Base-by-base conservation (phyloP, 1,140 invertebrate genomes). In the Manduca sexta region DNA sequence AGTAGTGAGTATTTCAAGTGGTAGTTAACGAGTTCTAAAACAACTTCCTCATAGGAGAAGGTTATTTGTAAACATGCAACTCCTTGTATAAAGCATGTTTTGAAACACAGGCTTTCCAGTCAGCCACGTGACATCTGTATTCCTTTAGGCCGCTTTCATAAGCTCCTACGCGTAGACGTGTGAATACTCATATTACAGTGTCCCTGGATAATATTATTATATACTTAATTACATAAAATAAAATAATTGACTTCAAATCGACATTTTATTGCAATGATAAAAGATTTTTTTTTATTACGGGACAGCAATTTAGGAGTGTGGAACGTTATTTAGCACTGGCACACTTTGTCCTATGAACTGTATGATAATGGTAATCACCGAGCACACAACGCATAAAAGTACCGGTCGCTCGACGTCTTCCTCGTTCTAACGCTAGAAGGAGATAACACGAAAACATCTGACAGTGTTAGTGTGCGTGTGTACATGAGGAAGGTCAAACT, bases 381-480 rank as follows among this genome's bases (percentile, higher is more conserved):
- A 43, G 31, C 50, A 56, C 49, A 56, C 44, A 49, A 48, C 18
- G 26, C 41, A 43, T 14, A 46, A 51, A 54, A 43, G 40, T 54
- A 53, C 51, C 52, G 52, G 59, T 55, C 55, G 55, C 35, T 38
- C 13, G 5, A 8, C 35, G 8, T 5, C 13, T 12, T 73, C 70
- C 69, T 77, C 65, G 45, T 67, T 57, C 48, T 66, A 66, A 49
- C 46, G 64, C 53, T 67, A 76, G 82, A 87, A 74, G 51, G 76
- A 83, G 85, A 87, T 70, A 69, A 69, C 73, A 79, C 64, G 72
- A 85, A 85, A 87, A 87, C 83, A 87, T 84, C 74, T 73, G 70
- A 74, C 67, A 74, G 67, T 59, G 45, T 45, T n/a, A n/a, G n/a
- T n/a, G 37, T 45, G 49, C 29, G 34, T 49, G 40, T 50, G 74